These are phyloP conservation scores for Lamprotornis superbus DNA, from an alignment of 2,113 vertebrate species.

Conservation along the genomic window DNA sequence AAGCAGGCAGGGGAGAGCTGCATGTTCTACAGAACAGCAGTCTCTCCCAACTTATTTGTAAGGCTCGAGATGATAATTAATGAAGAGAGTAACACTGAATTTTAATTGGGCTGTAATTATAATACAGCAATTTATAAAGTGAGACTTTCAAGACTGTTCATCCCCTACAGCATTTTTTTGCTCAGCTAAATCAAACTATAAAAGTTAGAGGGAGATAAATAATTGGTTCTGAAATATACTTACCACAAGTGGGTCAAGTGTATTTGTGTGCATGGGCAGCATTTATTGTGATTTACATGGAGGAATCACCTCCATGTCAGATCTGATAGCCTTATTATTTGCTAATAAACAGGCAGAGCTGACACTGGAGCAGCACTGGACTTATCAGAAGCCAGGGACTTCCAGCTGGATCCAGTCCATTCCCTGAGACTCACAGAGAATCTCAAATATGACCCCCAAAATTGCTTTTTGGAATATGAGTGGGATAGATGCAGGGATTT, in stretches of 20 bases:
- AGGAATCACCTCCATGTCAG: background rate
- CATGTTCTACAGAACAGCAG: background rate
- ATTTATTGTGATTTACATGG: background rate
- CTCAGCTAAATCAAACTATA: background rate
- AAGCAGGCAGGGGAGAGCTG: background rate
- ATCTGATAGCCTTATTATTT: background rate
- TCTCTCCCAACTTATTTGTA: constrained; percentile 22
- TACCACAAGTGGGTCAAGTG: background rate
- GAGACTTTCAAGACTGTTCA: constrained; percentile 24
- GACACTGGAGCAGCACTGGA: background rate
- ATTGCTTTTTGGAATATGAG: background rate
- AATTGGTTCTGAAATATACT: constrained; percentile 8
- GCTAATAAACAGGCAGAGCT: background rate
- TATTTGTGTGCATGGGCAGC: background rate
- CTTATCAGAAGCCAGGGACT: background rate
- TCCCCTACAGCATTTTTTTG: constrained; percentile 6
- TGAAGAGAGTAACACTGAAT: constrained; percentile 46
- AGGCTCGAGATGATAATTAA: constrained; percentile 41
- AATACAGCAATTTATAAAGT: background rate
- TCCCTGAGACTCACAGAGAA: background rate
- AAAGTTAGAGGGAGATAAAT: constrained; percentile 20
- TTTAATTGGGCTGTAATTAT: constrained; percentile 61
- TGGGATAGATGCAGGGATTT: background rate
- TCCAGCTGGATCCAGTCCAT: background rate
- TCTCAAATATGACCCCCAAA: background rate